phyloP scores from a whole-genome alignment of 2,888 invertebrate species.

The Buathra laborator region DNA sequence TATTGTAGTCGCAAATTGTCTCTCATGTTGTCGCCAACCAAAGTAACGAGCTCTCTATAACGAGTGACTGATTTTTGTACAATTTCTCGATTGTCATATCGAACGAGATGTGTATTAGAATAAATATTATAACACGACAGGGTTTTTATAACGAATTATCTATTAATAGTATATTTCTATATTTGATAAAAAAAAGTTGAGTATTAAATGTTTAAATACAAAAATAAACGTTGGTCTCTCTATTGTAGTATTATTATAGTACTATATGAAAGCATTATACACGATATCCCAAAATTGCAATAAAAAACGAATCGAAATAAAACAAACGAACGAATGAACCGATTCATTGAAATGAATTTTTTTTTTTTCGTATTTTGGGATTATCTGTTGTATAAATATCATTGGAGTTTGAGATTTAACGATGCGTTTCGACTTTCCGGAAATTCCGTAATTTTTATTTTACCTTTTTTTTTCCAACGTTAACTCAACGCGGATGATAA shows the following conservation, averaged over 20 bases:
- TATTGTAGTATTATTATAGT: neutral
- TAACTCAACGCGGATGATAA: neutral
- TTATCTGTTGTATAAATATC: no score
- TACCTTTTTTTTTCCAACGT: neutral
- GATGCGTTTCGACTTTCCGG: neutral
- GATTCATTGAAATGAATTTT: no score
- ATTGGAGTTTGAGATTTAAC: no score
- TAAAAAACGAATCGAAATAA: no score
- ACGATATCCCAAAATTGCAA: no score
- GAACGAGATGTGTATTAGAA: neutral
- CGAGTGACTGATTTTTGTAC: neutral
- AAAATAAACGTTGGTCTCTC: neutral
- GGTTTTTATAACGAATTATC: neutral
- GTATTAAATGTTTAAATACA: neutral
- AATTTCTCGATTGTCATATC: neutral
- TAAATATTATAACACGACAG: neutral
- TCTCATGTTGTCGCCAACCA: neutral
- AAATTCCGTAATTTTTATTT: neutral
- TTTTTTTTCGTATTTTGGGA: no score
- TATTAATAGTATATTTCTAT: conserved; percentile 4
- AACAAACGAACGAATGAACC: no score
- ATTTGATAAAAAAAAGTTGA: neutral
- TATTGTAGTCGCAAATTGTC: neutral
- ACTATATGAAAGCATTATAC: neutral
- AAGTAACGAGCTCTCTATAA: neutral